Percentiles rank a stretch among this genome's conserved stretches.
Conservation (phyloP, 2,797 vertebrate species). For the Borostomias antarcticus region DNA sequence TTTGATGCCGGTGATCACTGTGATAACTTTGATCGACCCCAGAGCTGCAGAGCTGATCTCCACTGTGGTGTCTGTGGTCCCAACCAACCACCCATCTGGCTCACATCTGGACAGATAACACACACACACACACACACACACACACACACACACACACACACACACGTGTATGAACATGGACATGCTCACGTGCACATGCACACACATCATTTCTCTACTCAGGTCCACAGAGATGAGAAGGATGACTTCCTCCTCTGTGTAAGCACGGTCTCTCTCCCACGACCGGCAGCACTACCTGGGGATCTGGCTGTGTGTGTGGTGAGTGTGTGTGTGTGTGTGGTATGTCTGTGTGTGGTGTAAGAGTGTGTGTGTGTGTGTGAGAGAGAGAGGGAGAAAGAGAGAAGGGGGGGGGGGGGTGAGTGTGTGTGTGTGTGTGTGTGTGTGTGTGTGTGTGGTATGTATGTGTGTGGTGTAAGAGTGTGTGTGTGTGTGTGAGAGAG, state of each 20-base stretch:
- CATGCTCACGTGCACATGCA: not conserved
- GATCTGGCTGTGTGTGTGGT: not conserved
- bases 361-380: too few species aligned
- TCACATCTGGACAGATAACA: not conserved
- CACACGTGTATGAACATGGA: not conserved
- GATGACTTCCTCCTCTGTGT: not conserved
- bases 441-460: conserved; percentile 17
- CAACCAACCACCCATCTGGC: too few species aligned
- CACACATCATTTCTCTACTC: not conserved
- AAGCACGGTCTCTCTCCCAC: conserved; percentile 7
- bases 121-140: not conserved
- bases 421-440: conserved; percentile 8
- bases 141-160: not conserved
- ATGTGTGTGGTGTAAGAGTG: not conserved
- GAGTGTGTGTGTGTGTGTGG: not conserved
- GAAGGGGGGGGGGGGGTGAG: too few species aligned
- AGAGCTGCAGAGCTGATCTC: not conserved
- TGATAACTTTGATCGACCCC: conserved; percentile 32
- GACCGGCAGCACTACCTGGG: conserved; percentile 1
- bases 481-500: conserved; percentile 15
- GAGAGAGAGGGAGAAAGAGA: too few species aligned
- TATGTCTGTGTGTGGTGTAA: too few species aligned
- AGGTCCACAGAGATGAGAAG: not conserved
- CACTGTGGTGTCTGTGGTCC: too few species aligned
- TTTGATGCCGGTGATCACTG: conserved; percentile 22